phyloP scores from a whole-genome alignment of 2,797 vertebrate genomes.

The Holocentrus rufus region DNA sequence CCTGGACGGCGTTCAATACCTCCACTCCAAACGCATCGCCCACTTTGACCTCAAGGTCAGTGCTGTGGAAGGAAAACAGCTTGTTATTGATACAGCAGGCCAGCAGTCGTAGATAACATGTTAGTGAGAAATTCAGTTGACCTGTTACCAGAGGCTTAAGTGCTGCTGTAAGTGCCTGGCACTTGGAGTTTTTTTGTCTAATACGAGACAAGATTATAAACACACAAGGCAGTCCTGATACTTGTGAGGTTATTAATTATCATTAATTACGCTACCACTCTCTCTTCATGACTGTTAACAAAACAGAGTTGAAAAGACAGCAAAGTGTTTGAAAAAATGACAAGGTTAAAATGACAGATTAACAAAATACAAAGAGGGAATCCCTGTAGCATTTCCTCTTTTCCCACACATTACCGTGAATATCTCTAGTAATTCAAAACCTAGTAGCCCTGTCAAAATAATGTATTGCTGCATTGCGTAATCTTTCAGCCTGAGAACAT shows the following conservation, averaged over 20 bases:
- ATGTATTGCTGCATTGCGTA: neutral
- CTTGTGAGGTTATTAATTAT: neutral
- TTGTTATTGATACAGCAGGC: neutral
- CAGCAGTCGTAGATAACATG: constrained; percentile 10
- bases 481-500: constrained; percentile 93
- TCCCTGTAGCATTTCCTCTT: neutral
- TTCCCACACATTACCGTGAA: neutral
- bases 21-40: constrained; percentile 95
- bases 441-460: neutral
- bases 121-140: constrained; percentile 6
- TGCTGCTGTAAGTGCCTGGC: neutral
- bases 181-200: neutral
- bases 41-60: constrained; percentile 98
- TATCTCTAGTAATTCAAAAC: neutral
- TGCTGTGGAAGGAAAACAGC: neutral
- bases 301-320: neutral
- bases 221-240: neutral
- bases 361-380: neutral
- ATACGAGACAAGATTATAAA: neutral
- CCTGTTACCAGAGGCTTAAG: neutral
- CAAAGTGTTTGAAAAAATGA: too few species aligned
- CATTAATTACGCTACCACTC: neutral
- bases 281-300: neutral
- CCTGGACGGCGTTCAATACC: constrained; percentile 94
- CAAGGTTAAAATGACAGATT: neutral